Conservation (phyloP, 1,140 invertebrate genomes). For the Gonioctena quinquepunctata region DNA sequence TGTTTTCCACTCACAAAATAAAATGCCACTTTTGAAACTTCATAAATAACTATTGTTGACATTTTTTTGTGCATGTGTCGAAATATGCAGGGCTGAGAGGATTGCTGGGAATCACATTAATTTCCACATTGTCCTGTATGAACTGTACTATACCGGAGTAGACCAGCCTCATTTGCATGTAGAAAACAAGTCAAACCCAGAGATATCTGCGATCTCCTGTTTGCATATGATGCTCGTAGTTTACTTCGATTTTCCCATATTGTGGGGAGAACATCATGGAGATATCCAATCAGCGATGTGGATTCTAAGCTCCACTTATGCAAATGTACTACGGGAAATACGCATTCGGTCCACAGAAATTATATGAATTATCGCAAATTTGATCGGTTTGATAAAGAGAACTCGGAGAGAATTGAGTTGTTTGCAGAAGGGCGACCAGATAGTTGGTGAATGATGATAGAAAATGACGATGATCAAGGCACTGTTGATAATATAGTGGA, state of each 20-base stretch:
- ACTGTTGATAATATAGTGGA: neutral
- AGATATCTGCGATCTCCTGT: constrained; percentile 6
- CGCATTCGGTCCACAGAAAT: neutral
- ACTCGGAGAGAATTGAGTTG: constrained; percentile 2
- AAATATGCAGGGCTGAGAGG: no score
- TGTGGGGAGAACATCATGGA: neutral
- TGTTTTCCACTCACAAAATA: no score
- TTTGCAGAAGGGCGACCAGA: neutral
- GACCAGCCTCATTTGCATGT: neutral
- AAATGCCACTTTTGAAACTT: no score
- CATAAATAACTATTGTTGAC: no score
- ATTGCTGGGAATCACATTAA: no score
- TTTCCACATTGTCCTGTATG: no score
- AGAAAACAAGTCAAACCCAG: neutral
- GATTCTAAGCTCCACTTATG: neutral
- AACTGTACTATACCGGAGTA: neutral
- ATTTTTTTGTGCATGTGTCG: no score
- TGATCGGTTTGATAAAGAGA: neutral
- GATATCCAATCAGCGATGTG: neutral
- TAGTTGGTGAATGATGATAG: neutral
- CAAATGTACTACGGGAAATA: constrained; percentile 1
- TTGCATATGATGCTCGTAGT: constrained; percentile 9
- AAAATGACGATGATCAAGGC: neutral
- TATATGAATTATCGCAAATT: constrained; percentile 12
- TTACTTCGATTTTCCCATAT: constrained; percentile 3